Conservation (phyloP, 2,888 invertebrate species). For the Dichetophora obliterata region DNA sequence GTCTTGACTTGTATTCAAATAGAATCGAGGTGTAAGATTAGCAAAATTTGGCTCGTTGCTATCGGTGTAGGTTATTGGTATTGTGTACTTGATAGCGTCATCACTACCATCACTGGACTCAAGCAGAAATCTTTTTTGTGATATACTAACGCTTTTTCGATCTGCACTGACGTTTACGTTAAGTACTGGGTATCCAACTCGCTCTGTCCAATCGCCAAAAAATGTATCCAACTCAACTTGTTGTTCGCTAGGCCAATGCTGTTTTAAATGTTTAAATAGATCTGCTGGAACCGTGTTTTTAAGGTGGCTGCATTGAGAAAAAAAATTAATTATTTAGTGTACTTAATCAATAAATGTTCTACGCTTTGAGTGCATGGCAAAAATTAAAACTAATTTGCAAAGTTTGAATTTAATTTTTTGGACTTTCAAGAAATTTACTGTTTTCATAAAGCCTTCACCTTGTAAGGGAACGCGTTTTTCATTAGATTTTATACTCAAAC, state of each 20-base stretch:
- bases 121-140: slow-evolving; percentile 59
- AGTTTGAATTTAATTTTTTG: too few relatives aligned
- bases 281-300: slow-evolving; percentile 70
- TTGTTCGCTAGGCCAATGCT: slow-evolving; percentile 56
- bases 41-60: slow-evolving; percentile 53
- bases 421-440: too few relatives aligned
- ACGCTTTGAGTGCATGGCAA: too few relatives aligned
- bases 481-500: too few relatives aligned
- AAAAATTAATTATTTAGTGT: too few relatives aligned
- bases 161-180: slow-evolving; percentile 64
- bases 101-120: slow-evolving; percentile 49
- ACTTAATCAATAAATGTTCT: too few relatives aligned
- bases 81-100: slow-evolving; percentile 53
- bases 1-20: slow-evolving; percentile 44
- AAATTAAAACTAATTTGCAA: too few relatives aligned
- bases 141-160: slow-evolving; percentile 42
- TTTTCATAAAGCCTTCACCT: too few relatives aligned
- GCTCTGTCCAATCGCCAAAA: slow-evolving; percentile 76
- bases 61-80: slow-evolving; percentile 63
- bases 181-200: slow-evolving; percentile 77
- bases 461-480: too few relatives aligned
- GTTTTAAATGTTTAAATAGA: slow-evolving; percentile 71
- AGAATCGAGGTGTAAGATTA: slow-evolving; percentile 53
- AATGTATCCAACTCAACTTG: slow-evolving; percentile 61
- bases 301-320: slow-evolving; percentile 51